These are phyloP conservation scores for Eulemur mongoz DNA, from an alignment of 2,797 vertebrate genomes.

Conservation along the genomic window DNA sequence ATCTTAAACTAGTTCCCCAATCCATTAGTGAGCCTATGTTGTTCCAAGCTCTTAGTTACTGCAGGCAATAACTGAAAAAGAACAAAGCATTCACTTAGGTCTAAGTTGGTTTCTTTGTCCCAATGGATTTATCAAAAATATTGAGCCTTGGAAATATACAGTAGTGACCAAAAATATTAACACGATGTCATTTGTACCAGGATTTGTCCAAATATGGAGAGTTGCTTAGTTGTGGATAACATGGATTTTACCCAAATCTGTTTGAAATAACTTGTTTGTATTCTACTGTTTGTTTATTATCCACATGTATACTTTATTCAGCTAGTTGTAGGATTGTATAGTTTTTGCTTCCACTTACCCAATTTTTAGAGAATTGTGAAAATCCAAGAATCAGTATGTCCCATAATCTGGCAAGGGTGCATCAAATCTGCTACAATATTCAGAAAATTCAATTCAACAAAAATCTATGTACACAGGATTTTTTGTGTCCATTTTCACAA, in stretches of 20 bases:
- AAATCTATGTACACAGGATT: background rate
- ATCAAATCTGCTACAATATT: background rate
- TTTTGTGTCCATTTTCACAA: background rate
- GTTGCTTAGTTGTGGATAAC: background rate
- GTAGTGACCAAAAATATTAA: background rate
- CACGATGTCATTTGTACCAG: background rate
- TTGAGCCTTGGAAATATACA: background rate
- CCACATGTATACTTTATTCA: background rate
- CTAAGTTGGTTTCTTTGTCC: background rate
- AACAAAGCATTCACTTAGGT: background rate
- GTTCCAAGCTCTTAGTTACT: background rate
- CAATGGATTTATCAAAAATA: background rate
- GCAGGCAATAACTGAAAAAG: background rate
- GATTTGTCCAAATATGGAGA: background rate
- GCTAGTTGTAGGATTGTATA: background rate
- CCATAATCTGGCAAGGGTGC: background rate
- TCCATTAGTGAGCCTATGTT: background rate
- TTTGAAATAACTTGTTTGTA: background rate
- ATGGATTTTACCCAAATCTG: background rate
- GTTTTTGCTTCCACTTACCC: background rate
- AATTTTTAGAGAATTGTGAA: background rate
- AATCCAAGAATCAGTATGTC: background rate
- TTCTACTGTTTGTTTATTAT: background rate
- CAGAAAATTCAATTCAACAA: conserved; percentile 17
- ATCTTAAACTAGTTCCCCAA: background rate